Evolutionary conservation across 1,140 invertebrate species (phyloP).

Genomic region (Pogonomyrmex californicus): DNA sequence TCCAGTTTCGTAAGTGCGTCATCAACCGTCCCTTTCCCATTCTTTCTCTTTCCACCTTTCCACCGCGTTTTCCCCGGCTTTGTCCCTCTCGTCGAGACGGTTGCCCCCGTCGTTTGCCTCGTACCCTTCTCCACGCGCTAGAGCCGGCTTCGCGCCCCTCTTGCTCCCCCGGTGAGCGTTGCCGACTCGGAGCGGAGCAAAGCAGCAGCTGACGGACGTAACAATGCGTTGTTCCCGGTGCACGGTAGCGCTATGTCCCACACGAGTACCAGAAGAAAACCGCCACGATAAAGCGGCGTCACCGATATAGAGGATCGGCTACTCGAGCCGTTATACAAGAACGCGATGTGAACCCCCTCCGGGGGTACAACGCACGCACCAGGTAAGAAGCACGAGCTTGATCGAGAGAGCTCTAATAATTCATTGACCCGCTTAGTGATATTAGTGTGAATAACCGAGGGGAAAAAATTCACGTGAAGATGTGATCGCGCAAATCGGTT

Average conservation of each 20-base stretch:
- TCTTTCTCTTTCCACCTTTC: slow-evolving; percentile 28
- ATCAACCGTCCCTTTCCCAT: slow-evolving; percentile 13
- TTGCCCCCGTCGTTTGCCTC: slow-evolving; percentile 28
- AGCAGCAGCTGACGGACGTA: slow-evolving; percentile 78
- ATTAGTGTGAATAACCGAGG: neutral
- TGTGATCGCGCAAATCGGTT: neutral
- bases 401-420: neutral
- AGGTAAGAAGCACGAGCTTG: slow-evolving; percentile 36
- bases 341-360: slow-evolving; percentile 24
- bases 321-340: slow-evolving; percentile 17
- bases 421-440: neutral
- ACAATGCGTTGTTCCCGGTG: slow-evolving; percentile 71
- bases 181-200: slow-evolving; percentile 64
- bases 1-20: slow-evolving; percentile 27
- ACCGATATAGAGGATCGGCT: slow-evolving; percentile 26
- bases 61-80: slow-evolving; percentile 1
- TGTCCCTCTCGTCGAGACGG: slow-evolving; percentile 17
- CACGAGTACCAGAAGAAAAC: slow-evolving; percentile 32
- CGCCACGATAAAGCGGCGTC: slow-evolving; percentile 34
- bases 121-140: slow-evolving; percentile 38
- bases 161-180: slow-evolving; percentile 24
- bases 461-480: neutral
- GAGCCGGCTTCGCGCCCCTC: slow-evolving; percentile 42
- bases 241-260: slow-evolving; percentile 64
- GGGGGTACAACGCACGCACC: neutral